These are phyloP conservation scores for Agrypnia vestita DNA, from an alignment of 1,140 invertebrate species.

Conservation along the genomic window DNA sequence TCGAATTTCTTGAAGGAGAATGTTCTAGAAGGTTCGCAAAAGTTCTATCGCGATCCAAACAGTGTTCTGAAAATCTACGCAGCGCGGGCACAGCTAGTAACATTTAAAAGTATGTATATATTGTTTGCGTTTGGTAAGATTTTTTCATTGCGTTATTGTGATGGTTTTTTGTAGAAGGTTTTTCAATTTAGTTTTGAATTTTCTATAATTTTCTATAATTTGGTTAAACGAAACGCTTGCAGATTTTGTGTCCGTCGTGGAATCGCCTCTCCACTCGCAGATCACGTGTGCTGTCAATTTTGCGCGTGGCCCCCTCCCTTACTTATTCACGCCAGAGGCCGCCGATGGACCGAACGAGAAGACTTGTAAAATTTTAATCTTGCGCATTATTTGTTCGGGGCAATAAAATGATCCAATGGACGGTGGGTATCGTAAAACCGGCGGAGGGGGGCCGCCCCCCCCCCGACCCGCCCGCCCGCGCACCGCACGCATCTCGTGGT, in stretches of 20 bases:
- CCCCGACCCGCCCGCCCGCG: neutral
- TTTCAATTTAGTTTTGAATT: too few relatives aligned
- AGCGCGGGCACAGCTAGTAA: too few relatives aligned
- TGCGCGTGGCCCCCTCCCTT: slow-evolving; percentile 5
- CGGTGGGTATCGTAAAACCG: slow-evolving; percentile 57
- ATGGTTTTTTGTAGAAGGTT: too few relatives aligned
- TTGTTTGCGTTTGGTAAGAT: too few relatives aligned
- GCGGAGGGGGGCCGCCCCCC: neutral
- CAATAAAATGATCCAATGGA: slow-evolving; percentile 60
- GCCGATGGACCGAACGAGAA: slow-evolving; percentile 18
- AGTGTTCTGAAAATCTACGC: too few relatives aligned
- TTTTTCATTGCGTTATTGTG: too few relatives aligned
- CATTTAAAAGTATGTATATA: too few relatives aligned
- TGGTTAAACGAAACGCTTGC: too few relatives aligned
- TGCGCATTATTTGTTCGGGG: slow-evolving; percentile 59
- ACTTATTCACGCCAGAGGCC: slow-evolving; percentile 13
- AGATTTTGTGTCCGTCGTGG: neutral
- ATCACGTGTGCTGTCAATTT: slow-evolving; percentile 38
- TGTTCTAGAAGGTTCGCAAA: too few relatives aligned
- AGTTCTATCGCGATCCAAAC: too few relatives aligned
- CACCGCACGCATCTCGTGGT: slow-evolving; percentile 32
- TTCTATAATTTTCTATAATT: too few relatives aligned
- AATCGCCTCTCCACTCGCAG: neutral
- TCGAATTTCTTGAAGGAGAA: too few relatives aligned
- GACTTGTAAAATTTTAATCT: slow-evolving; percentile 61